phyloP scores from a whole-genome alignment of 2,797 vertebrate species.

The Thalassophryne amazonica region DNA sequence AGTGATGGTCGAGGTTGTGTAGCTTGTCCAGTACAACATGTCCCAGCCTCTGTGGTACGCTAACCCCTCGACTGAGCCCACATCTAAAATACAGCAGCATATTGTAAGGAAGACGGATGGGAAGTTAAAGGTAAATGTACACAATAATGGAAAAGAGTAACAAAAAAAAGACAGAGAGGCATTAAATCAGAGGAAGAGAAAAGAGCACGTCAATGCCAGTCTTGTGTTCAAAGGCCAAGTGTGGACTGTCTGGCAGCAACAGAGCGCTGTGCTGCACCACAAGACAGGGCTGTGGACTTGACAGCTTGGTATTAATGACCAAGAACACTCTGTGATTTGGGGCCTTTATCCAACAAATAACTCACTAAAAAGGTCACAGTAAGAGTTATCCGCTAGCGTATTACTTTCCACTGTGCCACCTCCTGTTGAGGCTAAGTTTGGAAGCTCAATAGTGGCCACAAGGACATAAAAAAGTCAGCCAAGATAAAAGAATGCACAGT shows the following conservation, averaged over 20 bases:
- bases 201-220: slow-evolving; percentile 37
- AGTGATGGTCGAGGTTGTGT: slow-evolving; percentile 95
- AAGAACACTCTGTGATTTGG: slow-evolving; percentile 46
- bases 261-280: slow-evolving; percentile 28
- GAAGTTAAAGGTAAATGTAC: too few species aligned
- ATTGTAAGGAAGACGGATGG: too few species aligned
- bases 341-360: slow-evolving; percentile 59
- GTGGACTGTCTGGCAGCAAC: slow-evolving; percentile 40
- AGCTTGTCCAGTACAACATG: slow-evolving; percentile 96
- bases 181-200: slow-evolving; percentile 6
- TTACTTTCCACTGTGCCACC: slow-evolving; percentile 49
- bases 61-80: slow-evolving; percentile 95
- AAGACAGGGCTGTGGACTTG: slow-evolving; percentile 37
- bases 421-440: slow-evolving; percentile 39
- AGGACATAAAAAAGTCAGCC: slow-evolving; percentile 37
- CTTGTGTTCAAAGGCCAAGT: slow-evolving; percentile 43
- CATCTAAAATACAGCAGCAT: slow-evolving; percentile 80
- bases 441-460: slow-evolving; percentile 24
- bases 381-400: slow-evolving; percentile 19
- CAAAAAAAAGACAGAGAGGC: not conserved
- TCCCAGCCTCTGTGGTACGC: slow-evolving; percentile 96
- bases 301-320: slow-evolving; percentile 54
- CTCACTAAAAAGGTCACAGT: slow-evolving; percentile 59
- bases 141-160: not conserved
- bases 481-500: slow-evolving; percentile 50